Percentiles rank a stretch among this genome's conserved stretches.
These are phyloP conservation scores for Drosophila nigricruria DNA, from an alignment of 2,888 invertebrate species.

Conservation along the genomic window DNA sequence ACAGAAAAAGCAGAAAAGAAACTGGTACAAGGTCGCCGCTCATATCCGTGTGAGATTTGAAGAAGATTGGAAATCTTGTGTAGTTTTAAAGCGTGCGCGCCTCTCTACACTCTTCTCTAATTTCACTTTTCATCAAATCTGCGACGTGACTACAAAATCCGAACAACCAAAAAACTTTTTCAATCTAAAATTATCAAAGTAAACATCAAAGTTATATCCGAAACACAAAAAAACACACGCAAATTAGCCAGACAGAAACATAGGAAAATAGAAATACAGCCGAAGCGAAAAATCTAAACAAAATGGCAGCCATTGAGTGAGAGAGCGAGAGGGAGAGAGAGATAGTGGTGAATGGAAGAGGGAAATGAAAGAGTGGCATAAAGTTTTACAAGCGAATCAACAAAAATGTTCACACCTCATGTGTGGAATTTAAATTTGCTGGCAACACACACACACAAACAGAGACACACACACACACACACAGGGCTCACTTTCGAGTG, in stretches of 20 bases:
- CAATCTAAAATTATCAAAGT: constrained; percentile 78
- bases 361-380: constrained; percentile 29
- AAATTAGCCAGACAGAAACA: constrained; percentile 58
- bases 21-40: constrained; percentile 46
- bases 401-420: constrained; percentile 71
- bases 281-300: constrained; percentile 37
- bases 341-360: neutral
- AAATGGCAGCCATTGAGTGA: constrained; percentile 1
- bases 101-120: constrained; percentile 8
- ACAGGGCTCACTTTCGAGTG: constrained; percentile 8
- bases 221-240: constrained; percentile 17
- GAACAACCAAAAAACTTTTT: constrained; percentile 59
- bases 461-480: neutral
- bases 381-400: constrained; percentile 53
- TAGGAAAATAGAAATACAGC: constrained; percentile 20
- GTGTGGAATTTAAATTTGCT: constrained; percentile 74
- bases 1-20: neutral
- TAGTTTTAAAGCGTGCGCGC: constrained; percentile 25
- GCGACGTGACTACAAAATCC: constrained; percentile 47
- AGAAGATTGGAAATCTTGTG: neutral
- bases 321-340: neutral
- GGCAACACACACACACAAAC: constrained; percentile 7
- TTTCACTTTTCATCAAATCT: constrained; percentile 49
- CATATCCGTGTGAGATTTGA: constrained; percentile 4
- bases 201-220: constrained; percentile 72